A percentile compares a stretch with the other conserved stretches of the same genome.
Conservation (phyloP, 2,797 vertebrate genomes). For the Catamblyrhynchus diadema region DNA sequence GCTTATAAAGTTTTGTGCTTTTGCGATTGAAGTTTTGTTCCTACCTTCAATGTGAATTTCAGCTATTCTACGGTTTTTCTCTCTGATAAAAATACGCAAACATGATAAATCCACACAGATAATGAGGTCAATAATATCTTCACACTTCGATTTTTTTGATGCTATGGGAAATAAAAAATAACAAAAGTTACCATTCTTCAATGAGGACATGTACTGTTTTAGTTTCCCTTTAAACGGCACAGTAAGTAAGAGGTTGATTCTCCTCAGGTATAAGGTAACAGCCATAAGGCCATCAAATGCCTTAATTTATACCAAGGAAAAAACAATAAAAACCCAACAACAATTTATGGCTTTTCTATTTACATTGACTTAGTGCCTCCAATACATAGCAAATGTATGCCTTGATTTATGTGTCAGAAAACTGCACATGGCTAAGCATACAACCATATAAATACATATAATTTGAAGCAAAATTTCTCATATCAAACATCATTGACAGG, state of each 20-base stretch:
- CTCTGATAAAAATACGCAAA: conserved; percentile 91
- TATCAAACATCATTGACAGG: background rate
- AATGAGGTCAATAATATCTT: conserved; percentile 88
- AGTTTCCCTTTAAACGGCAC: background rate
- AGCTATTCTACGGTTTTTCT: conserved; percentile 87
- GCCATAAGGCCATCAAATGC: background rate
- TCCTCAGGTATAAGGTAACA: background rate
- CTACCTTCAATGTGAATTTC: conserved; percentile 95
- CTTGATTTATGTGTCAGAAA: background rate
- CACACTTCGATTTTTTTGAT: conserved; percentile 81
- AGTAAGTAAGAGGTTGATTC: background rate
- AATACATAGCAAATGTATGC: background rate
- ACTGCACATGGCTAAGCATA: background rate
- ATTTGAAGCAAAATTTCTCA: background rate
- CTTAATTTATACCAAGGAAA: background rate
- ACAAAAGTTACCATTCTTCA: background rate
- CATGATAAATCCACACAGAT: conserved; percentile 88
- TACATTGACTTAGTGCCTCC: background rate
- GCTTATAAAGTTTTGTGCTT: background rate
- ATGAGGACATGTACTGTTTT: background rate
- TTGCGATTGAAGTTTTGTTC: background rate
- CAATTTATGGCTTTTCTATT: background rate
- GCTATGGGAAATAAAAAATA: conserved; percentile 69
- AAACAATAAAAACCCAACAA: fast-evolving
- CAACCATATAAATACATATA: background rate